phyloP scores from a whole-genome alignment of 2,113 vertebrate genomes.

The Ivindomyrus marchei region DNA sequence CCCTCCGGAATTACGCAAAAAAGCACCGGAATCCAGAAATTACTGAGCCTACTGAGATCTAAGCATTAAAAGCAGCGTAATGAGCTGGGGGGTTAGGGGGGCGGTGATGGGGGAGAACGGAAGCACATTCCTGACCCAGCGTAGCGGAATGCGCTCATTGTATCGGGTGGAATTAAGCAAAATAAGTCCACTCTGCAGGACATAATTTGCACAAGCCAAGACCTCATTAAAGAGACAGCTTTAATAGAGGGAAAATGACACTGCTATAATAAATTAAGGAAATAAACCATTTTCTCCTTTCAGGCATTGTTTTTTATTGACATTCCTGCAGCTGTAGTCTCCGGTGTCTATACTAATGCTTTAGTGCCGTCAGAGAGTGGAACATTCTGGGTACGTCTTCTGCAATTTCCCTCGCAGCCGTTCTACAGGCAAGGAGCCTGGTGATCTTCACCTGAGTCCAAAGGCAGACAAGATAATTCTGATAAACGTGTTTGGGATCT shows the following conservation, averaged over 20 bases:
- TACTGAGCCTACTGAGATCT: background rate
- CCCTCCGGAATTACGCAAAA: background rate
- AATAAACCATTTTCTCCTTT: slow-evolving; percentile 32
- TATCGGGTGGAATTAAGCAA: slow-evolving; percentile 9
- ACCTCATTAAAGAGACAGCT: slow-evolving; percentile 17
- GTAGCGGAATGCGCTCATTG: background rate
- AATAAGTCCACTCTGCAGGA: slow-evolving; percentile 13
- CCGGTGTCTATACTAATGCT: slow-evolving; percentile 28
- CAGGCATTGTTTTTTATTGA: slow-evolving; percentile 32
- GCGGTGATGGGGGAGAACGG: background rate
- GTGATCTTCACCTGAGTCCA: background rate
- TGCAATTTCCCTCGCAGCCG: background rate
- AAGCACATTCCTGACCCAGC: background rate
- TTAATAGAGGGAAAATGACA: slow-evolving; percentile 18
- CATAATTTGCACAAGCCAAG: slow-evolving; percentile 22
- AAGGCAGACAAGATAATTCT: background rate
- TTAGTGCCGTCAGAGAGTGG: background rate
- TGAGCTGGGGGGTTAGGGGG: background rate
- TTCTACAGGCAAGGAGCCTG: background rate
- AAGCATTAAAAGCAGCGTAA: background rate
- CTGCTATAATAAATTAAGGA: slow-evolving; percentile 29
- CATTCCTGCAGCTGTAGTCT: slow-evolving; percentile 29
- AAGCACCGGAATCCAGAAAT: background rate
- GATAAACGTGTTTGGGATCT: background rate
- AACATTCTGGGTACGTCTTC: background rate